phyloP scores from a whole-genome alignment of 2,797 vertebrate species.

The Thripadectes ignobilis region DNA sequence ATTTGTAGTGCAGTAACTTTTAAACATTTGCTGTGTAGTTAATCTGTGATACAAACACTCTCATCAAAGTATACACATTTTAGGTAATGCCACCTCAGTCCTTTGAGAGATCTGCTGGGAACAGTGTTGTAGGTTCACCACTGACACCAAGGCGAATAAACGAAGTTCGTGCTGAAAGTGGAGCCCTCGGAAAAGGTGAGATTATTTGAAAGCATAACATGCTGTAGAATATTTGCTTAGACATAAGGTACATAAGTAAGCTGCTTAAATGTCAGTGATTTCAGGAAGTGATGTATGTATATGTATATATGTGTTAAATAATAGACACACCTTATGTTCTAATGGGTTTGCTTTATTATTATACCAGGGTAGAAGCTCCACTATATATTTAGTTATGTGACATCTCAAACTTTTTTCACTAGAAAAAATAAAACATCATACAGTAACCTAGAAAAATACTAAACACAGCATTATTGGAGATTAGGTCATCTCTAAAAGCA shows the following conservation, averaged over 20 bases:
- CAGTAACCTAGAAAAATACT: background rate
- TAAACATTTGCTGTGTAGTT: background rate
- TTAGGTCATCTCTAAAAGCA: background rate
- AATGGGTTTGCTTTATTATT: background rate
- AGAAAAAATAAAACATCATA: background rate
- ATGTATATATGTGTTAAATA: background rate
- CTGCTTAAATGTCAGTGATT: background rate
- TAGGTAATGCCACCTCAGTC: slow-evolving; percentile 93
- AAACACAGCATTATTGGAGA: background rate
- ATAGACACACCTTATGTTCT: background rate
- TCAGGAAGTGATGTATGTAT: background rate
- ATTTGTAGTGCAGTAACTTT: background rate
- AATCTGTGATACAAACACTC: background rate
- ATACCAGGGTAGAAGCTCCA: background rate
- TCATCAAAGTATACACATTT: background rate
- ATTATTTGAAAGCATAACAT: background rate
- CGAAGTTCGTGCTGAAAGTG: slow-evolving; percentile 75
- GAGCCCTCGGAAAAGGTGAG: slow-evolving; percentile 76
- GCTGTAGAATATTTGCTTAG: background rate
- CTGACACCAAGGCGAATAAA: slow-evolving; percentile 80
- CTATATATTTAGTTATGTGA: background rate
- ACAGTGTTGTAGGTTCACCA: slow-evolving; percentile 66
- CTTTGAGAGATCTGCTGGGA: slow-evolving; percentile 81
- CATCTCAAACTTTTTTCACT: background rate
- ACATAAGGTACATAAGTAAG: background rate